Conservation (phyloP, 1,140 invertebrate species). For the Drosophila teissieri region DNA sequence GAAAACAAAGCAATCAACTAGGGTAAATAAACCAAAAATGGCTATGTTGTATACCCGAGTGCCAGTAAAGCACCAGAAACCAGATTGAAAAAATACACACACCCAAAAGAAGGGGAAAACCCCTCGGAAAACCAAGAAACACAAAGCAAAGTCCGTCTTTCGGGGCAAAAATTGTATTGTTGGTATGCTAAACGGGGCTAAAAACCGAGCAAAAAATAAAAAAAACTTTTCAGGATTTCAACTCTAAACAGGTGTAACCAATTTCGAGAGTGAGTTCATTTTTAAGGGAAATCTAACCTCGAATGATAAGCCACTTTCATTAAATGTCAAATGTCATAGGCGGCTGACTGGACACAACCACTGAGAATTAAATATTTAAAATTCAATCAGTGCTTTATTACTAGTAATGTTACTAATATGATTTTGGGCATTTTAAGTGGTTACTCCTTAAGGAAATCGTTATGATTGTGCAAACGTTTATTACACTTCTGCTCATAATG, state of each 20-base stretch:
- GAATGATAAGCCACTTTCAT: conserved; percentile 49
- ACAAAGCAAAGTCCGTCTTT: conserved; percentile 51
- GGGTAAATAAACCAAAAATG: conserved; percentile 82
- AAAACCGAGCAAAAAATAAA: conserved; percentile 37
- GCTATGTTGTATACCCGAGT: conserved; percentile 49
- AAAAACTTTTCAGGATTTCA: conserved; percentile 5
- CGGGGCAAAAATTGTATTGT: conserved; percentile 40
- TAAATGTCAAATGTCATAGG: conserved; percentile 33
- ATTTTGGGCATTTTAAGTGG: too few relatives aligned
- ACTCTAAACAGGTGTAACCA: conserved; percentile 44
- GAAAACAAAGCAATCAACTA: conserved; percentile 80
- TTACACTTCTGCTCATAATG: too few relatives aligned
- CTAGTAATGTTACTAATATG: too few relatives aligned
- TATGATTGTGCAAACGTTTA: too few relatives aligned
- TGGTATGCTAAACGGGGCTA: conserved; percentile 68
- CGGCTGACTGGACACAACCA: background rate
- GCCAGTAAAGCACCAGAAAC: conserved; percentile 63
- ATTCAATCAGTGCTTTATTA: too few relatives aligned
- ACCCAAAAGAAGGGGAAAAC: conserved; percentile 18
- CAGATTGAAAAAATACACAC: conserved; percentile 49
- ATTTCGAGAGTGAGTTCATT: conserved; percentile 19
- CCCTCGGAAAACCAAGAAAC: conserved; percentile 13
- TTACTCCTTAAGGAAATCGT: too few relatives aligned
- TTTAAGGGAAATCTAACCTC: conserved; percentile 20
- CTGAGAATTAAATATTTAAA: background rate